A percentile compares a stretch with the other conserved stretches of the same genome.
phyloP scores from a whole-genome alignment of 2,113 vertebrate genomes.

The Dolichallabes microphthalmus region DNA sequence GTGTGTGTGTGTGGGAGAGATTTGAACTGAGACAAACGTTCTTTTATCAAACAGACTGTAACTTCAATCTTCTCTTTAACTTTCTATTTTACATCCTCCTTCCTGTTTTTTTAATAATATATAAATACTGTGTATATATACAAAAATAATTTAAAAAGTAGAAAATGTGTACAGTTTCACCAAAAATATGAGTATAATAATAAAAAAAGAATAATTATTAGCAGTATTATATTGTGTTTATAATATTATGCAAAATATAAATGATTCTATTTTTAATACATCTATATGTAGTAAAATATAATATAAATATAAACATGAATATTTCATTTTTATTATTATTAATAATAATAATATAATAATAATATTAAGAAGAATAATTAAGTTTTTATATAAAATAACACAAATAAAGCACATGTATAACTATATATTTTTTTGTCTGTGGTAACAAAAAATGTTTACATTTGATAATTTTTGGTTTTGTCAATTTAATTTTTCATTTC shows the following conservation, averaged over 20 bases:
- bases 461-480: neutral
- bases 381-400: too few relatives aligned
- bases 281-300: neutral
- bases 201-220: too few relatives aligned
- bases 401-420: too few relatives aligned
- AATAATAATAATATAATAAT: too few relatives aligned
- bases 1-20: slow-evolving; percentile 22
- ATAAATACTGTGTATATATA: too few relatives aligned
- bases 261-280: neutral
- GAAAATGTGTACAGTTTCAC: neutral
- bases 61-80: neutral
- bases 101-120: neutral
- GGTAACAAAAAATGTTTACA: neutral
- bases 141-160: neutral
- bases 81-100: neutral
- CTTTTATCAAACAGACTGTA: neutral
- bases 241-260: too few relatives aligned
- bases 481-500: neutral
- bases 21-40: neutral
- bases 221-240: too few relatives aligned
- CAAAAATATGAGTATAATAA: neutral
- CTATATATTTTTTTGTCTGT: too few relatives aligned
- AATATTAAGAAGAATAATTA: too few relatives aligned
- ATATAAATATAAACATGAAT: too few relatives aligned
- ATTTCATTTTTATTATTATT: too few relatives aligned